Conservation (phyloP, 1,140 invertebrate genomes). For the Mactra quadrangularis region DNA sequence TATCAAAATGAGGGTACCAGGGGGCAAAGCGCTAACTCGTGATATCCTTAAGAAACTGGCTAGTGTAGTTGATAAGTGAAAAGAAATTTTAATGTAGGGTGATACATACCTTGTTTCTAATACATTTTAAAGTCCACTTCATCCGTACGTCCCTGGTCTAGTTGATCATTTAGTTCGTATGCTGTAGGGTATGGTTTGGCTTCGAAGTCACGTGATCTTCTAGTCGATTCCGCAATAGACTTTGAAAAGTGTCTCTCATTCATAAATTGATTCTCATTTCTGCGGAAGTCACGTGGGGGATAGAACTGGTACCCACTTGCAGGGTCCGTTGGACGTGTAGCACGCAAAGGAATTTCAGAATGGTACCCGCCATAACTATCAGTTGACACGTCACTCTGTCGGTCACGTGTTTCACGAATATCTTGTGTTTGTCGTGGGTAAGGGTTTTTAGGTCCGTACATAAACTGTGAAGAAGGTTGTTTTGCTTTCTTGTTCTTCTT, state of each 20-base stretch:
- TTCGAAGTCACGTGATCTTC: slow-evolving; percentile 52
- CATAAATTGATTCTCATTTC: slow-evolving; percentile 74
- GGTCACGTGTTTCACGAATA: neutral
- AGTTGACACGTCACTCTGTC: slow-evolving; percentile 65
- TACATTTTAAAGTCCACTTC: slow-evolving; percentile 66
- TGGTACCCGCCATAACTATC: slow-evolving; percentile 73
- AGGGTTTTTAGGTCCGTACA: too few relatives aligned
- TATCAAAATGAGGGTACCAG: too few relatives aligned
- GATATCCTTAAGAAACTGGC: too few relatives aligned
- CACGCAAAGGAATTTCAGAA: slow-evolving; percentile 70
- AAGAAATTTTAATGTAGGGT: too few relatives aligned
- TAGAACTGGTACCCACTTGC: slow-evolving; percentile 59
- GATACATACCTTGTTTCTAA: slow-evolving; percentile 43
- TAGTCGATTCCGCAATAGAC: slow-evolving; percentile 68
- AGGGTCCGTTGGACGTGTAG: neutral
- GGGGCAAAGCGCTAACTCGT: too few relatives aligned
- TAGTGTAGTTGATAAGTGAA: too few relatives aligned
- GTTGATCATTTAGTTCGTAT: slow-evolving; percentile 74
- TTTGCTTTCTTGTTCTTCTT: slow-evolving; percentile 65
- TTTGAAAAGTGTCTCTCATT: slow-evolving; percentile 78
- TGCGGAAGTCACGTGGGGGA: slow-evolving; percentile 72
- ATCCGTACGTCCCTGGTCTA: slow-evolving; percentile 28
- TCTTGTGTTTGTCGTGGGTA: neutral
- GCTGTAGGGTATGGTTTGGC: slow-evolving; percentile 64
- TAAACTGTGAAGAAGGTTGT: slow-evolving; percentile 23